Evolutionary conservation across 2,888 invertebrate species (phyloP).

Genomic region (Mantis religiosa): DNA sequence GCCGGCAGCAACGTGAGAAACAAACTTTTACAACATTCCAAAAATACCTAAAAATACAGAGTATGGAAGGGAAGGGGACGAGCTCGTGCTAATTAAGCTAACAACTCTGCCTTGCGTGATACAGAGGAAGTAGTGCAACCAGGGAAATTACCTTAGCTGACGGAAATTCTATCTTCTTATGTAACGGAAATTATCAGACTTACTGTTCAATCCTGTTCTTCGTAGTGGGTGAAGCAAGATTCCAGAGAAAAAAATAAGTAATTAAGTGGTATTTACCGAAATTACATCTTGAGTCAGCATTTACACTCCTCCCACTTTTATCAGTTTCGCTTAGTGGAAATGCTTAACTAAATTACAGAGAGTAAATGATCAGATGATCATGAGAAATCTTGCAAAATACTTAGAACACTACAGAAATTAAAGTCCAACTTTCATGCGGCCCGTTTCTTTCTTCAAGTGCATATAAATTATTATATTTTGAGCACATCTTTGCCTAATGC

Average conservation of each 20-base stretch:
- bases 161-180: not conserved
- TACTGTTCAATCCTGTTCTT: not conserved
- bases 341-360: not conserved
- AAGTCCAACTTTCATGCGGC: no score
- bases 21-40: not conserved
- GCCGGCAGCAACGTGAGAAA: not conserved
- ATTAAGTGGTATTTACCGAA: not conserved
- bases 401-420: no score
- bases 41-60: not conserved
- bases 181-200: not conserved
- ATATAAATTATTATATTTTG: no score
- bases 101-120: not conserved
- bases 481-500: no score
- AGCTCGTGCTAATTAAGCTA: not conserved
- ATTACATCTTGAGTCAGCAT: not conserved
- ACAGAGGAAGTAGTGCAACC: not conserved
- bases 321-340: not conserved
- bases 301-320: not conserved
- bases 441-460: no score
- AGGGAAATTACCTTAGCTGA: not conserved
- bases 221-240: not conserved
- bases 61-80: not conserved
- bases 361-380: no score
- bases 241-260: not conserved
- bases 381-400: no score